phyloP scores from a whole-genome alignment of 2,888 invertebrate genomes.

The Torymus aiolomorphi region DNA sequence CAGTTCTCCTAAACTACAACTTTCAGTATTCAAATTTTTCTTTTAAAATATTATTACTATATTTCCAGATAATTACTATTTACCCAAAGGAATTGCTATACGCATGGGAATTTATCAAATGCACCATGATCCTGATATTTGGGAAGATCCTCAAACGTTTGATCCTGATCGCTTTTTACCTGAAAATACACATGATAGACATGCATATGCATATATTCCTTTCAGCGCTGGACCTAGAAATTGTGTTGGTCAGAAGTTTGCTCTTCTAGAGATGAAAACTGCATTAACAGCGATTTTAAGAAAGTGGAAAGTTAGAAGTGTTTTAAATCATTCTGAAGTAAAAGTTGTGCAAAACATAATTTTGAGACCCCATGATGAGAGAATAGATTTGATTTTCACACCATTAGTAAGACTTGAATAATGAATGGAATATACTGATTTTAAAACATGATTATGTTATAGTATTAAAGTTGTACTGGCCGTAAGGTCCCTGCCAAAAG shows the following conservation, averaged over 20 bases:
- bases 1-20: no score
- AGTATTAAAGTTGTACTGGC: no score
- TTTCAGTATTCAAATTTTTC: no score
- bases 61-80: constrained; percentile 66
- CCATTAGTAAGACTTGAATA: neutral
- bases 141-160: constrained; percentile 76
- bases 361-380: constrained; percentile 61
- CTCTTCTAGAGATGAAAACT: constrained; percentile 64
- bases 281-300: constrained; percentile 62
- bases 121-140: constrained; percentile 76
- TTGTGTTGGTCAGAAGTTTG: constrained; percentile 69
- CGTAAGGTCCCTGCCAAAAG: no score
- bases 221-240: constrained; percentile 72
- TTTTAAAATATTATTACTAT: neutral
- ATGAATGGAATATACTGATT: no score
- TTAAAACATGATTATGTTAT: no score
- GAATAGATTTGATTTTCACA: constrained; percentile 20
- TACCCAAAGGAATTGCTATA: constrained; percentile 75
- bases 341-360: constrained; percentile 60
- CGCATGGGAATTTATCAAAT: constrained; percentile 74
- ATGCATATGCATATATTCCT: constrained; percentile 69
- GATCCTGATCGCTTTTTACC: constrained; percentile 75
- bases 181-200: constrained; percentile 67
- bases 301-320: constrained; percentile 65
- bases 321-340: constrained; percentile 58